phyloP scores from a whole-genome alignment of 1,140 invertebrate species.

The Aphaenogaster ashmeadi region DNA sequence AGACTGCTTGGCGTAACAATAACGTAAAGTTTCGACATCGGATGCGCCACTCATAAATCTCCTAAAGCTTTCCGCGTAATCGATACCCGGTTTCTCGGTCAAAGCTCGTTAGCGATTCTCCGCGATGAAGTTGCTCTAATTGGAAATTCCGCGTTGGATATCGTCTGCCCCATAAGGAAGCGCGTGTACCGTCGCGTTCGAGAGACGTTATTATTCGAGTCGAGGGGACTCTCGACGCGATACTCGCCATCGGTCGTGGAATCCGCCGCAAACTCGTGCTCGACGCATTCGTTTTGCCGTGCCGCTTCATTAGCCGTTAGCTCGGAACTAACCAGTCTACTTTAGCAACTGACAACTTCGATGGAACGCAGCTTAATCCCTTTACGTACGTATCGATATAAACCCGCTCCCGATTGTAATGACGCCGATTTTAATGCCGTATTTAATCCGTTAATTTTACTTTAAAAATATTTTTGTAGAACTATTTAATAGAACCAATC shows the following conservation, averaged over 20 bases:
- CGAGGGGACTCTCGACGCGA: slow-evolving; percentile 33
- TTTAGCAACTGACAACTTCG: slow-evolving; percentile 40
- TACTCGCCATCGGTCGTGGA: slow-evolving; percentile 51
- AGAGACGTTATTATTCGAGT: slow-evolving; percentile 68
- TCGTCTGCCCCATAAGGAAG: slow-evolving; percentile 63
- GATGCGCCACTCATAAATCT: slow-evolving; percentile 66
- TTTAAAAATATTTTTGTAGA: background rate
- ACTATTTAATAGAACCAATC: background rate
- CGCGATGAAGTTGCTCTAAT: slow-evolving; percentile 72
- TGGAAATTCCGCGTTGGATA: slow-evolving; percentile 66
- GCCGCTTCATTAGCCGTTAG: slow-evolving; percentile 65
- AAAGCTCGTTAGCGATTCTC: slow-evolving; percentile 75
- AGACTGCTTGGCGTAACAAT: slow-evolving; percentile 10
- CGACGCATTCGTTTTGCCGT: slow-evolving; percentile 56
- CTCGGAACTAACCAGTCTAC: slow-evolving; percentile 38
- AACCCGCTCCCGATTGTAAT: background rate
- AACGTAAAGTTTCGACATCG: slow-evolving; percentile 13
- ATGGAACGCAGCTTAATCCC: slow-evolving; percentile 19
- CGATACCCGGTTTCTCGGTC: slow-evolving; percentile 73
- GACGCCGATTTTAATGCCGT: background rate
- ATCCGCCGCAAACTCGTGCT: slow-evolving; percentile 42
- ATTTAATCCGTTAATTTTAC: background rate
- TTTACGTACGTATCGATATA: background rate
- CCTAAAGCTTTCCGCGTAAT: slow-evolving; percentile 61
- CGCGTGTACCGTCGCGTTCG: slow-evolving; percentile 39